Base-by-base conservation (phyloP, 1,140 invertebrate species). In the Calosoma granatense region DNA sequence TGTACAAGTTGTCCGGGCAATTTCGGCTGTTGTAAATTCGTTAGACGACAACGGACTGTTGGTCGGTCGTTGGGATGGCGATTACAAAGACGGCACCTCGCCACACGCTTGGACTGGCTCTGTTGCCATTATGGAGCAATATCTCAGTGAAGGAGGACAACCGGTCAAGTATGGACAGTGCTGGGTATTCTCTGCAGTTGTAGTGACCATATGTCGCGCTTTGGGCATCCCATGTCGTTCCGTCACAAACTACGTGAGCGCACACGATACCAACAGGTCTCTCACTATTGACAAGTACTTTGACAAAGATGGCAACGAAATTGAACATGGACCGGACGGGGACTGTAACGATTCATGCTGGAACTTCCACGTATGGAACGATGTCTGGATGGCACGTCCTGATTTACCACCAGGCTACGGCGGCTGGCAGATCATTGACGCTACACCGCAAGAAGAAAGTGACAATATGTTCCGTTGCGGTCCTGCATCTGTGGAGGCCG, bases 281-380 rank as follows among this genome's bases (percentile, higher is more conserved):
- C 75, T 87, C 58, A 87, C 84, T 1, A 78, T 88, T 36, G 86
- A 89, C 66, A 80, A 79, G 66, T 87, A 82, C 66, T 81, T 81
- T 61, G 78, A 80, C 60, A 67, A 76, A 70, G 76, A 79, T 69
- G 72, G 83, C 14, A 80, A 86, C 55, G 78, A 81, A 66, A 78
- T 86, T 14, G 75, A 76, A 14, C 76, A 78, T 52, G 80, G 80
- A 11, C 79, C 79, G 1, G 77, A 80, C 63, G 78, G 80, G 58
- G 77, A 79, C 60, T 81, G 76, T 56, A 76, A 73, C 57, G 80
- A 82, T 64, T 79, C 76, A 4, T 80, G 78, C 62, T 83, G 84
- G 88, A 90, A 90, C 72, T 92, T 88, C 75, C 88, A 91, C 67
- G 85, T 87, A 0, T 91, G 88, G 88, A 89, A 88, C 65, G 88